A percentile compares a stretch with the other conserved stretches of the same genome.
Evolutionary conservation across 2,113 vertebrate genomes (phyloP).

Genomic region (Tringa solitaria): DNA sequence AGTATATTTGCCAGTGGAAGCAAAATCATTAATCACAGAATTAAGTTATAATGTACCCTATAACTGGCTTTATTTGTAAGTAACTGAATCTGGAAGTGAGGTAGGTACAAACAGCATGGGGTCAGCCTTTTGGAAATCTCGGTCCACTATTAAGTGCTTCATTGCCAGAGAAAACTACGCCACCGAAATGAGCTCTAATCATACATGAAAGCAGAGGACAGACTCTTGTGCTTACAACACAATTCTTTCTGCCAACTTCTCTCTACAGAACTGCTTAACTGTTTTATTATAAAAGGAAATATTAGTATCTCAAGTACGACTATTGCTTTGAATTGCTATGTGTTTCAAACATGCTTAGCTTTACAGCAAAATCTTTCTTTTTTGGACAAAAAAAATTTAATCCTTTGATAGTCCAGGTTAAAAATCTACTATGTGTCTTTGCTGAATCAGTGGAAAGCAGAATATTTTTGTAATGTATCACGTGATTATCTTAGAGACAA

Average conservation of each 20-base stretch:
- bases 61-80: neutral
- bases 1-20: neutral
- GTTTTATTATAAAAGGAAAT: neutral
- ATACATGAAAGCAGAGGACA: neutral
- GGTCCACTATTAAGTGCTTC: neutral
- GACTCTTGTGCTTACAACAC: neutral
- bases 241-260: neutral
- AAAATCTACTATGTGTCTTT: neutral
- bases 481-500: neutral
- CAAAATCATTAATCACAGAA: conserved; percentile 14
- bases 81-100: neutral
- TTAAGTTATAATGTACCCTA: neutral
- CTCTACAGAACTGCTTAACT: neutral
- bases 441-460: neutral
- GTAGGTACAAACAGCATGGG: neutral
- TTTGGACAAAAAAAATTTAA: neutral
- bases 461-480: neutral
- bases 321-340: neutral
- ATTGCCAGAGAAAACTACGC: neutral
- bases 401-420: neutral
- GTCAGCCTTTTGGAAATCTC: neutral
- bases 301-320: neutral
- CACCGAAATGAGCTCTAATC: neutral
- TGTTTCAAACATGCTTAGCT: neutral
- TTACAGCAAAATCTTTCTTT: neutral